Evolutionary conservation across 2,797 vertebrate species (phyloP).

Genomic region (Leptodactylus fallax): DNA sequence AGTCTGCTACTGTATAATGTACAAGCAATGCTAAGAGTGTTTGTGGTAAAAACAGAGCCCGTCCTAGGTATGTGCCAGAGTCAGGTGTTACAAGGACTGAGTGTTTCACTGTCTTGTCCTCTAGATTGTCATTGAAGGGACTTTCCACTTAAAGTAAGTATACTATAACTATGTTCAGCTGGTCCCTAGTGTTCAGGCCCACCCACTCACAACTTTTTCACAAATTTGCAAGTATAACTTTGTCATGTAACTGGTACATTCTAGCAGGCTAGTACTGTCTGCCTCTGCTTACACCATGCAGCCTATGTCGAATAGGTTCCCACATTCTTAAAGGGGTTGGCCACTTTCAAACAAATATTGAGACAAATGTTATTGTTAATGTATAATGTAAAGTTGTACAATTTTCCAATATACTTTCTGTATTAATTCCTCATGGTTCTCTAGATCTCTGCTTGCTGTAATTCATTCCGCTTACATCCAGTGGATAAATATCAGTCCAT

Average conservation of each 20-base stretch:
- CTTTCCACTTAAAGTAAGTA: background rate
- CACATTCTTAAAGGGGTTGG: background rate
- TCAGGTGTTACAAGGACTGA: background rate
- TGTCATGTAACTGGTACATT: background rate
- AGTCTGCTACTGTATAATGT: slow-evolving; percentile 27
- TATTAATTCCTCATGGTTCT: too few relatives aligned
- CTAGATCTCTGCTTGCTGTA: too few relatives aligned
- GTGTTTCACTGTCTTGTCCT: background rate
- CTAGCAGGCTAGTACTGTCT: too few relatives aligned
- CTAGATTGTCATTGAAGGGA: background rate
- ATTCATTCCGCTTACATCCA: too few relatives aligned
- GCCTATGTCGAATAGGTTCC: background rate
- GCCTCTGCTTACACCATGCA: too few relatives aligned
- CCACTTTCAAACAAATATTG: too few relatives aligned
- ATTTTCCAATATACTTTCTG: too few relatives aligned
- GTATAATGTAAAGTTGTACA: too few relatives aligned
- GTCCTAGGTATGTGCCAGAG: background rate
- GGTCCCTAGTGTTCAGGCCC: too few relatives aligned
- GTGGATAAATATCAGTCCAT: too few relatives aligned
- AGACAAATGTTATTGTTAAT: too few relatives aligned
- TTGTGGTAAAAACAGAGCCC: slow-evolving; percentile 19
- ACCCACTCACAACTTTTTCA: too few relatives aligned
- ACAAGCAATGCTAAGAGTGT: background rate
- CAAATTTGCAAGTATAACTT: background rate
- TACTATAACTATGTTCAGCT: background rate